Evolutionary conservation across 2,888 invertebrate species (phyloP).

Genomic region (Brenthis daphne): DNA sequence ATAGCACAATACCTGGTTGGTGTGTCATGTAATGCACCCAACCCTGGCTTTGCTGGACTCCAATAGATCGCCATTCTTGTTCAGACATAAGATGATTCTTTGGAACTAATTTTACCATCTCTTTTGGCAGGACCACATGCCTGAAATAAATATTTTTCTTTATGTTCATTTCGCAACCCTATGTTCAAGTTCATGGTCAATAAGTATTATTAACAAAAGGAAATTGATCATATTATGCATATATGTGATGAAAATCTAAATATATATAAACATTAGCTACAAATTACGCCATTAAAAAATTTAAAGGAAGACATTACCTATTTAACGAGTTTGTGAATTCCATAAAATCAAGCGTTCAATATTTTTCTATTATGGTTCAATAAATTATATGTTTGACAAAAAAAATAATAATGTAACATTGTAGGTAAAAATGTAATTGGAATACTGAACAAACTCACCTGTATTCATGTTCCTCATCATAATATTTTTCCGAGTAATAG

Average conservation of each 20-base stretch:
- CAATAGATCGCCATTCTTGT: conserved; percentile 95
- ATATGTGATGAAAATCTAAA: too few relatives aligned
- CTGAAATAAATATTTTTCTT: conserved; percentile 74
- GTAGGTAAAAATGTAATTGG: too few relatives aligned
- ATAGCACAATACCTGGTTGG: conserved; percentile 86
- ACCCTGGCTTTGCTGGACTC: conserved; percentile 97
- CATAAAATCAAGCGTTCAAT: too few relatives aligned
- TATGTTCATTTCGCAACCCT: not conserved
- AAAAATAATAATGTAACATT: too few relatives aligned
- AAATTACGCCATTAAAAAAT: too few relatives aligned
- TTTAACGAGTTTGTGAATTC: too few relatives aligned
- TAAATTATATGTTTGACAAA: too few relatives aligned
- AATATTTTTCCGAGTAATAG: conserved; percentile 96
- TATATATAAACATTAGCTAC: too few relatives aligned
- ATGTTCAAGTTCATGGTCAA: not conserved
- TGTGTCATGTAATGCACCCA: conserved; percentile 99
- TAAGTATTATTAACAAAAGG: too few relatives aligned
- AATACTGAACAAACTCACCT: conserved; percentile 80
- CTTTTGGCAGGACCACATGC: conserved; percentile 97
- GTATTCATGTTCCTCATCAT: conserved; percentile 95
- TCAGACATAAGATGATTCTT: conserved; percentile 97
- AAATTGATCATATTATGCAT: too few relatives aligned
- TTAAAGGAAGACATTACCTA: too few relatives aligned
- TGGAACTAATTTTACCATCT: conserved; percentile 94
- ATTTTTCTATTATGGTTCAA: too few relatives aligned